phyloP scores from a whole-genome alignment of 23 tunicate species.

The Trididemnum miniatum region DNA sequence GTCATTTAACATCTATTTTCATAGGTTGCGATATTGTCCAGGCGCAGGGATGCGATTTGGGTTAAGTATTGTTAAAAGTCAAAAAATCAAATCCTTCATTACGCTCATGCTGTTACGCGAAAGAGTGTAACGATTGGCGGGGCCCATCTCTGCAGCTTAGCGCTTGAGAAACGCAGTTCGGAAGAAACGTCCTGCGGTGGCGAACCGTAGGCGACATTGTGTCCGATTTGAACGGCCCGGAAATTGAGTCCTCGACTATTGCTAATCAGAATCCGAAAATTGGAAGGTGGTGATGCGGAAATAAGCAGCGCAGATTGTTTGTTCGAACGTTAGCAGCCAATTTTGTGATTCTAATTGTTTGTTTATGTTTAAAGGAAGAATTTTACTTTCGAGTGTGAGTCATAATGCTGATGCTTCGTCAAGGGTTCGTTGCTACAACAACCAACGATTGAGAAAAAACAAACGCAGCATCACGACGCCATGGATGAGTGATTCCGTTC shows the following conservation, averaged over 20 bases:
- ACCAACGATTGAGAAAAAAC: neutral
- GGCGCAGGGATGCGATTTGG: too few relatives aligned
- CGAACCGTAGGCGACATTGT: neutral
- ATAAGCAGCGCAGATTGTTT: too few relatives aligned
- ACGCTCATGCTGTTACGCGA: too few relatives aligned
- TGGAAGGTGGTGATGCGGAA: too few relatives aligned
- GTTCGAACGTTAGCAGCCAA: too few relatives aligned
- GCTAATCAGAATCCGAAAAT: too few relatives aligned
- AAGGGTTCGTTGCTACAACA: neutral
- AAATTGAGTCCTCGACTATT: neutral
- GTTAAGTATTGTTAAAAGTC: too few relatives aligned
- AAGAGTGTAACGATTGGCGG: too few relatives aligned
- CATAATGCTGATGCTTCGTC: conserved; percentile 23
- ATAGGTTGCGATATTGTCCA: too few relatives aligned
- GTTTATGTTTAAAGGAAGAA: conserved; percentile 16
- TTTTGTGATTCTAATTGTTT: too few relatives aligned
- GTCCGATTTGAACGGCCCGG: neutral
- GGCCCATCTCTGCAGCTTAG: neutral
- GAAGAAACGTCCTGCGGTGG: neutral
- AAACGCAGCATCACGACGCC: neutral
- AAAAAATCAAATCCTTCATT: too few relatives aligned
- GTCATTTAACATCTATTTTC: too few relatives aligned
- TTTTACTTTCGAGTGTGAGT: conserved; percentile 22
- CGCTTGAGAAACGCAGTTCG: neutral
- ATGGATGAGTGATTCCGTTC: neutral